Evolutionary conservation across 2,888 invertebrate species (phyloP).

Genomic region (Molanna angustata): DNA sequence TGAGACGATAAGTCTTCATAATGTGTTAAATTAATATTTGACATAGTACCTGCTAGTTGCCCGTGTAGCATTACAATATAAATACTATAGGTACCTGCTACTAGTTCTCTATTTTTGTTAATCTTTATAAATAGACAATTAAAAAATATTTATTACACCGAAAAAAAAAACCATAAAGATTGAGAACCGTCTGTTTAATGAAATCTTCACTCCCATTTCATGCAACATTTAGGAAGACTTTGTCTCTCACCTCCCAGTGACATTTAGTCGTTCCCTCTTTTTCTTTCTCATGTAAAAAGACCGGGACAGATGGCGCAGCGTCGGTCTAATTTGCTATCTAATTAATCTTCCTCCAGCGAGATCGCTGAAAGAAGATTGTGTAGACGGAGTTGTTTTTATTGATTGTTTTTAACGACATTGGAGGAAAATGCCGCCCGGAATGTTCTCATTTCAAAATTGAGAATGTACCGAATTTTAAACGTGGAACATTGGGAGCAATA

Average conservation of each 20-base stretch:
- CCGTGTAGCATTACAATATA: too few relatives aligned
- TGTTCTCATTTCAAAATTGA: neutral
- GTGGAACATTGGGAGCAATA: too few relatives aligned
- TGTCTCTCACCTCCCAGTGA: constrained; percentile 6
- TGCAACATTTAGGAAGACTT: constrained; percentile 28
- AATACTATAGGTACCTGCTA: too few relatives aligned
- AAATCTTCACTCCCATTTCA: constrained; percentile 29
- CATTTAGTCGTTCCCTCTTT: constrained; percentile 11
- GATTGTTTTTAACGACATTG: constrained; percentile 18
- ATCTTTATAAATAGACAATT: too few relatives aligned
- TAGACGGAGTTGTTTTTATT: constrained; percentile 18
- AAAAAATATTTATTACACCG: too few relatives aligned
- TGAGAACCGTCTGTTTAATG: neutral
- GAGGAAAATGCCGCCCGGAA: constrained; percentile 10
- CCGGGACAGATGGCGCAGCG: constrained; percentile 20
- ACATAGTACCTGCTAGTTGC: too few relatives aligned
- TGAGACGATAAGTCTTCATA: too few relatives aligned
- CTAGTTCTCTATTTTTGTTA: too few relatives aligned
- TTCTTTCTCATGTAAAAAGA: constrained; percentile 9
- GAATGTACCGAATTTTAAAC: too few relatives aligned
- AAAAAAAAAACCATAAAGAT: too few relatives aligned
- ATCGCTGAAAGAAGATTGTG: constrained; percentile 14
- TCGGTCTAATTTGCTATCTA: constrained; percentile 30
- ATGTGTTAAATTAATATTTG: too few relatives aligned
- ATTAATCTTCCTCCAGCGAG: constrained; percentile 29